Percentiles rank a stretch among this genome's conserved stretches.
phyloP scores from a whole-genome alignment of 23 tunicate species.

The Diplosoma virens region DNA sequence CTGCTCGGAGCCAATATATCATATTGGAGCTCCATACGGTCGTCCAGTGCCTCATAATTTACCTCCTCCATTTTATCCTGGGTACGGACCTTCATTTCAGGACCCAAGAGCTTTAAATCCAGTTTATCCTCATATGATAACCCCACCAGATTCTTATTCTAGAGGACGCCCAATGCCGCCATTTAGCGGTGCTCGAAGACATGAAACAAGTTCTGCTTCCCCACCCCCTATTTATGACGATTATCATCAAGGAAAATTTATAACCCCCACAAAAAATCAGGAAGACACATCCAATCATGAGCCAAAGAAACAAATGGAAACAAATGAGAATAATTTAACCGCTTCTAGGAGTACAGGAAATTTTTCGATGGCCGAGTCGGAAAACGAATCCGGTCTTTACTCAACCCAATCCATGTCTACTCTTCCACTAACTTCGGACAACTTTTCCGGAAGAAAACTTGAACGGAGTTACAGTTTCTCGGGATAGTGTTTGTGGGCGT shows the following conservation, averaged over 20 bases:
- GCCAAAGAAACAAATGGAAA: background rate
- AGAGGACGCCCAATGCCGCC: conserved; percentile 14
- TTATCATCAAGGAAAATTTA: conserved; percentile 4
- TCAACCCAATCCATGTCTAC: conserved; percentile 25
- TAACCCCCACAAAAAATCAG: background rate
- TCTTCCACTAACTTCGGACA: background rate
- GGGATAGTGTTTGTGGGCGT: too few relatives aligned
- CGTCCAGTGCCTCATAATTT: background rate
- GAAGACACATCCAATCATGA: background rate
- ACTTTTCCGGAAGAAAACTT: background rate
- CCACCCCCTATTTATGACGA: conserved; percentile 22
- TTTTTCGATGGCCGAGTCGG: background rate
- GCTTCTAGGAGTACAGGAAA: background rate
- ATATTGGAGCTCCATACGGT: background rate
- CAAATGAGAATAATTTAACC: background rate
- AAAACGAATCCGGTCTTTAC: background rate
- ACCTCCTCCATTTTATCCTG: conserved; percentile 7
- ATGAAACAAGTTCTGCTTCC: background rate
- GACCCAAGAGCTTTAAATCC: background rate
- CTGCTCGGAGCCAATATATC: conserved; percentile 17
- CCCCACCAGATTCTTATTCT: background rate
- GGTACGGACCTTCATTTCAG: background rate
- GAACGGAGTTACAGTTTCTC: background rate
- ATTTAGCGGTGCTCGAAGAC: background rate
- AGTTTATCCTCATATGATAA: conserved; percentile 2